These are phyloP conservation scores for Pteruthius melanotis DNA, from an alignment of 2,113 vertebrate species.

Conservation along the genomic window DNA sequence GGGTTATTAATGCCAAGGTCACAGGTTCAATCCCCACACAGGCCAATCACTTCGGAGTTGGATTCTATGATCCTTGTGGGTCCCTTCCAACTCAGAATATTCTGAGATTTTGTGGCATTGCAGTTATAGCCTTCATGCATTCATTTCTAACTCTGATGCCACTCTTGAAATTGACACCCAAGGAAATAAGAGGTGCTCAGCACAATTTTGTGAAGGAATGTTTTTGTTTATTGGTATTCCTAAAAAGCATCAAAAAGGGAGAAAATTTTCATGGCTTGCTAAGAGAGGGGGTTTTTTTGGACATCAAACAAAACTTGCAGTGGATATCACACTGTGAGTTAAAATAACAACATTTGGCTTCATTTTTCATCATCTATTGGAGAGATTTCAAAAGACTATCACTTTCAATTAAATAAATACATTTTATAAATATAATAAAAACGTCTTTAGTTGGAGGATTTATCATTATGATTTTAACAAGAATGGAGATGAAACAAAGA, in stretches of 20 bases:
- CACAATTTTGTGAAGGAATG: background rate
- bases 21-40: accelerated
- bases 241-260: background rate
- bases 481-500: background rate
- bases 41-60: background rate
- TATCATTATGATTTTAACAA: background rate
- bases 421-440: background rate
- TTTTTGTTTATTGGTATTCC: background rate
- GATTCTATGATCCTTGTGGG: background rate
- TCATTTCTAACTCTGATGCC: background rate
- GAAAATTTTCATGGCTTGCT: background rate
- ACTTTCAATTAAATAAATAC: background rate
- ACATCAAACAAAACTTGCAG: background rate
- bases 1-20: background rate
- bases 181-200: background rate
- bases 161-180: background rate
- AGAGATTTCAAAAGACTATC: background rate
- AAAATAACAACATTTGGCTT: background rate
- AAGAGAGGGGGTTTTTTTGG: background rate
- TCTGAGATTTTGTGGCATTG: background rate
- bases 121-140: background rate
- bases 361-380: background rate
- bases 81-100: background rate
- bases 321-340: background rate
- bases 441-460: background rate